Evolutionary conservation across 2,797 vertebrate species (phyloP), one percentile per base, ranked within the genome.

Genomic region (Sphenopsis melanotis): DNA sequence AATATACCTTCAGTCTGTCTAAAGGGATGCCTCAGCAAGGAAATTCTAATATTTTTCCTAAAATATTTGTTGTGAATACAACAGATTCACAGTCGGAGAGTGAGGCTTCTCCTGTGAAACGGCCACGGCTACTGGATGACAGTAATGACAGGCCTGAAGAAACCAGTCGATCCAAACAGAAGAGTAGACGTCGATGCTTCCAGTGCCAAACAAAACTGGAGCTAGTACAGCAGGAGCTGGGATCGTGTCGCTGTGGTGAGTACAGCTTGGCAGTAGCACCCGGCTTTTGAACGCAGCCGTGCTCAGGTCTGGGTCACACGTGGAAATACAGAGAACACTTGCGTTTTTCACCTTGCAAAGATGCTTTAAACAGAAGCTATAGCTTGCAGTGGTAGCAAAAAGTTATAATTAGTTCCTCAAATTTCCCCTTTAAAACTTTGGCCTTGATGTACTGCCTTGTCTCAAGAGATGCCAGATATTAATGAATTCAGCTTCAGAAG

Each of bases 181-280:
- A 99, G 98, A 99, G 98, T 96, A 99, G 99, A 96, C 99, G 99
- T 93, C 99, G 99, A 87, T 99, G 99, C 98, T 99, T 99, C 98
- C 98, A 98, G 98, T 99, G 99, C 98, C 99, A 99, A 98, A 99
- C 98, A 98, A 99, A 99, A 98, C 98, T 99, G 98, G 99, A 99
- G 97, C 98, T 99, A 97, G 99, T 99, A 94, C 99, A 99, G 97
- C 99, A 99, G 97, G 99, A 99, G 87, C 97, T 99, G 98, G 99
- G 99, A 97, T 99, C 99, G 9, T 99, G 99, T 97, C 99, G 99
- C 97, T 99, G 99, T 92, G 99, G 99, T 99, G 97, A 98, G 98
- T 92, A 61, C 87, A 68, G 30, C 12, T 15, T 34, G 72, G 64
- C 76, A 86, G 63, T 12, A 52, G 92, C 3, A 1, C 74, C 55